A percentile compares a stretch with the other conserved stretches of the same genome.
These are phyloP conservation scores for Henricia sp. DNA, from an alignment of 53 echinoderm and acorn worm species.

Conservation along the genomic window DNA sequence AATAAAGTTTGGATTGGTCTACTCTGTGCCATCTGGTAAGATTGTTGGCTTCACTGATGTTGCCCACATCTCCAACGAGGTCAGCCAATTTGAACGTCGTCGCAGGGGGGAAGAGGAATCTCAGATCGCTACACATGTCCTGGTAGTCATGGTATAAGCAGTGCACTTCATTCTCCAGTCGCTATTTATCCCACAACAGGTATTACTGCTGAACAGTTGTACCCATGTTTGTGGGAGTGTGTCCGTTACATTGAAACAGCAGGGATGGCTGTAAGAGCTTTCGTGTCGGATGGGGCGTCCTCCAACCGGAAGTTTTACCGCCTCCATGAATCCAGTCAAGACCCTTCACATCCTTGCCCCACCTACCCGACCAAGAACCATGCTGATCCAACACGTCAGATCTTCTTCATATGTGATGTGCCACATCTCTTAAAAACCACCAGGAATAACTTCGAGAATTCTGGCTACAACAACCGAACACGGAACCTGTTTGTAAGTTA, in stretches of 20 bases:
- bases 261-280: slow-evolving; percentile 25
- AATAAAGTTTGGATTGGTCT: slow-evolving; percentile 3
- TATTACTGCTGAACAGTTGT: slow-evolving; percentile 29
- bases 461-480: neutral
- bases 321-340: neutral
- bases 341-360: neutral
- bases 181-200: slow-evolving; percentile 23
- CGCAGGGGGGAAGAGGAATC: slow-evolving; percentile 2
- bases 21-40: neutral
- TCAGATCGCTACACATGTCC: slow-evolving; percentile 10
- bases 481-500: no score
- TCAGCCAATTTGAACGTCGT: slow-evolving; percentile 8
- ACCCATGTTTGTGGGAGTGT: slow-evolving; percentile 13
- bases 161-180: slow-evolving; percentile 5
- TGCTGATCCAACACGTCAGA: neutral
- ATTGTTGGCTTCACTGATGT: slow-evolving; percentile 21
- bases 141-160: slow-evolving; percentile 7
- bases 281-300: slow-evolving; percentile 50
- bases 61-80: neutral
- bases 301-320: slow-evolving; percentile 35
- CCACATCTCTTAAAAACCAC: no score
- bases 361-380: neutral
- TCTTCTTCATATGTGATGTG: no score
- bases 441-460: no score
- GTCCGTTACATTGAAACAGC: slow-evolving; percentile 22